These are phyloP conservation scores for Montipora capricornis DNA, from an alignment of 64 coral and sea anemone species.

Conservation along the genomic window DNA sequence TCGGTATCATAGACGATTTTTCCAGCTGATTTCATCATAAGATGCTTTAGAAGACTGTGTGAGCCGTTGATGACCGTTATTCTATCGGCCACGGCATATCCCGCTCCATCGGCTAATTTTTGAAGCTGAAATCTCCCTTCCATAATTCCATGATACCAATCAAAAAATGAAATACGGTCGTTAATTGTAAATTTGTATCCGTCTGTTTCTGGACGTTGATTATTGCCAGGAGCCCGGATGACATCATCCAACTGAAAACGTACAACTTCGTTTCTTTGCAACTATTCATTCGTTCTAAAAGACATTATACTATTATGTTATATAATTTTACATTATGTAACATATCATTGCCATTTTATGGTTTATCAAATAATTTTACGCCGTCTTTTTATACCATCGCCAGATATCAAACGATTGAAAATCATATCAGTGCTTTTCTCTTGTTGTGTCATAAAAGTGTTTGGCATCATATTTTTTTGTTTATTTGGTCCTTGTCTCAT, in stretches of 20 bases:
- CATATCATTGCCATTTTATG: background rate
- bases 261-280: background rate
- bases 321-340: background rate
- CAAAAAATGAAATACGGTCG: background rate
- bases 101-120: no score
- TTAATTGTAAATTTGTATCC: no score
- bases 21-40: background rate
- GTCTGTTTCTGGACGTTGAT: no score
- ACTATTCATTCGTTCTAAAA: background rate
- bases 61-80: background rate
- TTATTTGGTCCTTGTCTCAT: background rate
- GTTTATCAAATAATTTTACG: no score
- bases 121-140: background rate
- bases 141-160: background rate
- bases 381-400: no score
- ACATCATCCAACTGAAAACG: background rate
- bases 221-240: background rate
- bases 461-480: background rate
- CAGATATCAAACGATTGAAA: background rate
- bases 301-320: background rate
- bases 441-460: no score
- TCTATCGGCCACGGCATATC: no score
- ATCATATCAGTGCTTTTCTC: no score
- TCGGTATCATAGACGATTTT: background rate
- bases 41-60: background rate